Conservation (phyloP, 2,888 invertebrate genomes). For the Synergus japonicus region DNA sequence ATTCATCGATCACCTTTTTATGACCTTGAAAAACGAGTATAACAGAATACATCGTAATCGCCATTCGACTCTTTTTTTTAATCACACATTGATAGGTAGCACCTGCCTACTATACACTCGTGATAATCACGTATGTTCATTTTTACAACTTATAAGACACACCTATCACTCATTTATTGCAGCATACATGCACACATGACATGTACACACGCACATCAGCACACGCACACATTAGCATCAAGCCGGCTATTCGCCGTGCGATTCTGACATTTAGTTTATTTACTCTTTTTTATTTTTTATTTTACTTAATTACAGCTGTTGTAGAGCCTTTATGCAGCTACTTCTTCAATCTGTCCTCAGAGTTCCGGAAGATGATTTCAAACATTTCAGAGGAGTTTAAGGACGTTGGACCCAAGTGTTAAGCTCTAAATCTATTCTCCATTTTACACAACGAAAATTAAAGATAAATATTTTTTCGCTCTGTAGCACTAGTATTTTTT, state of each 20-base stretch:
- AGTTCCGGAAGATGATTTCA: neutral
- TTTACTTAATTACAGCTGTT: neutral
- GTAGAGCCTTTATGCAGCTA: neutral
- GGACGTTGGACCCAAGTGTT: too few species aligned
- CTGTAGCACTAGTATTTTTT: too few species aligned
- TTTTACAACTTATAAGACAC: neutral
- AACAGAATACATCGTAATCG: slow-evolving; percentile 51
- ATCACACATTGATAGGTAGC: neutral
- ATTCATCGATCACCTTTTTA: slow-evolving; percentile 50
- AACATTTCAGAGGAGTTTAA: neutral
- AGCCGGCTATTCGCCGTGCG: neutral
- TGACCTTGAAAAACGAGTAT: slow-evolving; percentile 52
- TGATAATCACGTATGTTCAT: neutral
- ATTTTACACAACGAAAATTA: too few species aligned
- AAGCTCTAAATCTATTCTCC: too few species aligned
- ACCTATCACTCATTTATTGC: neutral
- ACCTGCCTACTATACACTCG: neutral
- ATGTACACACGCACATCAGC: neutral
- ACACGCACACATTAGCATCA: neutral
- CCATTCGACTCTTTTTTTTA: slow-evolving; percentile 39
- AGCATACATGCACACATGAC: neutral
- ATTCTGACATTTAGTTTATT: neutral
- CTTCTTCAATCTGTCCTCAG: neutral
- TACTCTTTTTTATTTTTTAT: neutral
- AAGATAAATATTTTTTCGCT: too few species aligned